Evolutionary conservation across 2,888 invertebrate species (phyloP).

Genomic region (Epiblema foenella): DNA sequence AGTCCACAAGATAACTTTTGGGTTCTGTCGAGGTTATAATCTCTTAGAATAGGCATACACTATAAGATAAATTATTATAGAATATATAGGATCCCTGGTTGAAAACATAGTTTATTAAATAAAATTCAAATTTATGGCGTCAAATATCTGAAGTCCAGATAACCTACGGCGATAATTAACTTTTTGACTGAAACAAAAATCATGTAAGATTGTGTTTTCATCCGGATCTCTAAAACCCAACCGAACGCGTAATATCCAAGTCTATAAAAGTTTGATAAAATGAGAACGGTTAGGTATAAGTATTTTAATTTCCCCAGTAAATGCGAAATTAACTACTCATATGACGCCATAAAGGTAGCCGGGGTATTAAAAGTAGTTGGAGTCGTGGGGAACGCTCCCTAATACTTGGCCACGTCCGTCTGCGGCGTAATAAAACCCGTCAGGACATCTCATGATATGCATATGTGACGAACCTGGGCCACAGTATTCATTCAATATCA

Average conservation of each 20-base stretch:
- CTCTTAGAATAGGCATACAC: neutral
- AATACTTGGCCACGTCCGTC: slow-evolving; percentile 44
- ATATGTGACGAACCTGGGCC: slow-evolving; percentile 40
- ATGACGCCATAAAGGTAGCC: slow-evolving; percentile 41
- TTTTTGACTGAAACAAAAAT: no score
- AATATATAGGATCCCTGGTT: neutral
- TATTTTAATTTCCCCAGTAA: slow-evolving; percentile 37
- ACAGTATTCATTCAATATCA: slow-evolving; percentile 4
- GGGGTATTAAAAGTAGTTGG: slow-evolving; percentile 39
- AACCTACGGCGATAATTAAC: no score
- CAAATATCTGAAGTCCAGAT: no score
- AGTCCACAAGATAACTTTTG: neutral
- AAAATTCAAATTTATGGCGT: no score
- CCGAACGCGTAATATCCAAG: neutral
- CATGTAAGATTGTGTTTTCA: slow-evolving; percentile 5
- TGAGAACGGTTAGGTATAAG: slow-evolving; percentile 16
- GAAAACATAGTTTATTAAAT: no score
- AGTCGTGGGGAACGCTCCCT: slow-evolving; percentile 29
- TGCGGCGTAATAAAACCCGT: slow-evolving; percentile 44
- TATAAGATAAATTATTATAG: neutral
- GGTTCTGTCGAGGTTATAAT: slow-evolving; percentile 5
- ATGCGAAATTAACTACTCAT: slow-evolving; percentile 39
- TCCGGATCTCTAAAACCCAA: slow-evolving; percentile 8
- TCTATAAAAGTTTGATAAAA: slow-evolving; percentile 19
- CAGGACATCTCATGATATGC: slow-evolving; percentile 44